Conservation (phyloP, 2,888 invertebrate species). For the Sphecodes monilicornis region DNA sequence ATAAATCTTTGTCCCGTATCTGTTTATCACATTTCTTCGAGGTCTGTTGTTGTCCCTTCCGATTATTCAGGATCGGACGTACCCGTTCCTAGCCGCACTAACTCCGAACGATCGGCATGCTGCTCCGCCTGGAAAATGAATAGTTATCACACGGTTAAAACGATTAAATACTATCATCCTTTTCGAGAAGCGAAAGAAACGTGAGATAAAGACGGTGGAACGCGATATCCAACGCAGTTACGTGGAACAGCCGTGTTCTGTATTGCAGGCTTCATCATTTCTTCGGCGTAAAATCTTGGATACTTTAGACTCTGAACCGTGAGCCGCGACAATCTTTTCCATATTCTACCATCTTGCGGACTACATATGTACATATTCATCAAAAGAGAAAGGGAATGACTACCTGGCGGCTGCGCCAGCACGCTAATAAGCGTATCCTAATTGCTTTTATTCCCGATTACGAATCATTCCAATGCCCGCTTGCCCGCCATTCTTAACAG, state of each 20-base stretch:
- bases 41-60: background rate
- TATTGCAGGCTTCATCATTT: constrained; percentile 10
- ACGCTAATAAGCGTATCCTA: background rate
- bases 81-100: background rate
- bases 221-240: background rate
- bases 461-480: background rate
- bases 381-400: background rate
- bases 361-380: background rate
- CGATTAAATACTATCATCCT: background rate
- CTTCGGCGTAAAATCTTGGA: constrained; percentile 31
- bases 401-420: background rate
- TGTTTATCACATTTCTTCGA: constrained; percentile 37
- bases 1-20: background rate
- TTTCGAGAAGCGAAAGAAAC: background rate
- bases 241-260: background rate
- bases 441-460: background rate
- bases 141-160: background rate
- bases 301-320: constrained; percentile 43
- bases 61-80: background rate
- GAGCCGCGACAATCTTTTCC: background rate
- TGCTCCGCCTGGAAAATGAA: background rate
- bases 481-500: background rate
- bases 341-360: constrained; percentile 30
- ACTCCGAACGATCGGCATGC: background rate
- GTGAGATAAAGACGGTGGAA: background rate